Base-by-base conservation (phyloP, 2,888 invertebrate species). In the Capitulum mitella region DNA sequence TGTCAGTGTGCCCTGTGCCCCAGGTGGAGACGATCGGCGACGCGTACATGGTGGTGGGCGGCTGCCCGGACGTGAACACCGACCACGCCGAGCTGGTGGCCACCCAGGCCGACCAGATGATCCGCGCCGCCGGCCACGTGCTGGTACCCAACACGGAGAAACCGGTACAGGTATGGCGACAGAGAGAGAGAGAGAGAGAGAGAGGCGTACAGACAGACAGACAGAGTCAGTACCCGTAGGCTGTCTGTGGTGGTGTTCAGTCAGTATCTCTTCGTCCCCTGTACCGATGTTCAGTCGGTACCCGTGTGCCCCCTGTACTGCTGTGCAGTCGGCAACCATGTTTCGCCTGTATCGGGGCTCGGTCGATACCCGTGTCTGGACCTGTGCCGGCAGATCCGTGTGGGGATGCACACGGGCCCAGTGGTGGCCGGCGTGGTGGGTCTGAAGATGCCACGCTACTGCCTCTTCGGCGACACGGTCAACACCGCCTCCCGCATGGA, bases 1-100 rank as follows among this genome's bases (percentile, higher is more conserved):
- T n/a, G n/a, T n/a, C n/a, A n/a, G n/a, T n/a, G n/a, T n/a, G n/a
- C n/a, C n/a, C n/a, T n/a, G n/a, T n/a, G n/a, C n/a, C n/a, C n/a
- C 70, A 89, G 82, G 88, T 88, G 51, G 84, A 84, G 80, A 85
- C 84, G 0, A 84, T 84, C 40, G 84, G 84, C 2, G 85, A 84
- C 80, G 84, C 84, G 8, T 84, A 85, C 80, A 85, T 85, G 84
- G 84, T 84, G 58, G 85, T 84, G 40, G 84, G 84, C 54, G 84
- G 84, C 0, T 81, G 84, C 0, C 84, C 84, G 10, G 79, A 70
- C 48, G 43, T 40, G 10, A 22, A 51, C 16, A 54, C 70, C 6
- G 78, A 80, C 16, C 81, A 81, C 51, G 81, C 81, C n/a, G 77
- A 77, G 54, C 70, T 79, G 78, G 81, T 81, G 48, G 79, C 80